Conservation (phyloP, 2,113 vertebrate genomes). For the Chloroceryle aenea region DNA sequence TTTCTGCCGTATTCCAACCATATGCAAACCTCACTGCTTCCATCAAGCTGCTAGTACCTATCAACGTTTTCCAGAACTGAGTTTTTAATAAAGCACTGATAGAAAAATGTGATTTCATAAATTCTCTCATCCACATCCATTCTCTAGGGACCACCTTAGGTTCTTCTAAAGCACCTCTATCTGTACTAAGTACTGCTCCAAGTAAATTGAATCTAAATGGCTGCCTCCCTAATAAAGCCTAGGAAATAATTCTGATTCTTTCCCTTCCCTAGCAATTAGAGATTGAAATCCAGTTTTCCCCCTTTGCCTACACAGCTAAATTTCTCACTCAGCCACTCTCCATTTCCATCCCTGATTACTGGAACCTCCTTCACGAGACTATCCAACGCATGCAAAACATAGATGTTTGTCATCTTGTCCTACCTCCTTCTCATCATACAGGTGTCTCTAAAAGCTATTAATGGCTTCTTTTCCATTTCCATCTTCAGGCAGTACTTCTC, state of each 20-base stretch:
- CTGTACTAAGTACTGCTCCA: neutral
- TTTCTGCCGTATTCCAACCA: slow-evolving; percentile 30
- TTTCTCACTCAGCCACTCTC: neutral
- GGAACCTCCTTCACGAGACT: neutral
- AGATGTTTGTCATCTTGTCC: neutral
- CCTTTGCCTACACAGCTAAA: neutral
- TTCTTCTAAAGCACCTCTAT: slow-evolving; percentile 9
- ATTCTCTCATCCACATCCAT: neutral
- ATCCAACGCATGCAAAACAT: neutral
- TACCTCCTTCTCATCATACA: neutral
- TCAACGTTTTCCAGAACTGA: slow-evolving; percentile 16
- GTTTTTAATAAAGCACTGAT: slow-evolving; percentile 29
- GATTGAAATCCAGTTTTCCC: neutral
- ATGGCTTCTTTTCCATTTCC: neutral
- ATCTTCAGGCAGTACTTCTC: neutral
- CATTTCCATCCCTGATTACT: neutral
- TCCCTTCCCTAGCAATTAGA: neutral
- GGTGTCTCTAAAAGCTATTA: neutral
- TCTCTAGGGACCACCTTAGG: neutral
- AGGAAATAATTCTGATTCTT: neutral
- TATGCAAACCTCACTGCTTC: slow-evolving; percentile 45
- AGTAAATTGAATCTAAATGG: neutral
- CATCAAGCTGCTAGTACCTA: slow-evolving; percentile 35
- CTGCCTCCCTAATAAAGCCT: neutral
- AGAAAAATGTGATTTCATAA: slow-evolving; percentile 21